Evolutionary conservation across 2,888 invertebrate genomes (phyloP).

Genomic region (Ctenicera cuprea): DNA sequence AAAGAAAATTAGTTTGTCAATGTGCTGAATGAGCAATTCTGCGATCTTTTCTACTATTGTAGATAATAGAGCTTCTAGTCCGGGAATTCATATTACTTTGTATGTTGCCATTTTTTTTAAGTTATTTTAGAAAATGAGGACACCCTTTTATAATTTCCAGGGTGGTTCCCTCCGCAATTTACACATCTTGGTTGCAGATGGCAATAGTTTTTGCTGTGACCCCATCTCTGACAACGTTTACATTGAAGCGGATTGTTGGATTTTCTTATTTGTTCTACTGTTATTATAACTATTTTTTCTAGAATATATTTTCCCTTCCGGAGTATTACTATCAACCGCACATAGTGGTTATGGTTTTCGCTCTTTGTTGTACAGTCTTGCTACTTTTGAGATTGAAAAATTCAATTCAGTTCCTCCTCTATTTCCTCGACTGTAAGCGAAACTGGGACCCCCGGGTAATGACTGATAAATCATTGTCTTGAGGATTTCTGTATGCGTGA

Average conservation of each 20-base stretch:
- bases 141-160: background rate
- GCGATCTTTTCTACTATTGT: too few species aligned
- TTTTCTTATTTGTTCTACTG: background rate
- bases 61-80: background rate
- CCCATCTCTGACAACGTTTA: background rate
- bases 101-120: background rate
- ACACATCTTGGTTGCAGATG: background rate
- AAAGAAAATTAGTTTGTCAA: background rate
- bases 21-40: too few species aligned
- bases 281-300: background rate
- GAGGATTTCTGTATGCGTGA: too few species aligned
- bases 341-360: background rate
- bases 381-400: background rate
- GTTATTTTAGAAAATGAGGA: background rate
- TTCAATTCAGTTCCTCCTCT: background rate
- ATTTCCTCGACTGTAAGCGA: background rate
- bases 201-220: constrained; percentile 8
- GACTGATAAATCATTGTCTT: background rate
- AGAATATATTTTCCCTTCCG: background rate
- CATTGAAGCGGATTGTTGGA: background rate
- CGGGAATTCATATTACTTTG: background rate
- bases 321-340: background rate
- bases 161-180: background rate
- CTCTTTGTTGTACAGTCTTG: background rate
- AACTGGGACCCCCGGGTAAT: background rate